A percentile compares a stretch with the other conserved stretches of the same genome.
Conservation (phyloP, 2,113 vertebrate genomes). For the Podiceps cristatus region DNA sequence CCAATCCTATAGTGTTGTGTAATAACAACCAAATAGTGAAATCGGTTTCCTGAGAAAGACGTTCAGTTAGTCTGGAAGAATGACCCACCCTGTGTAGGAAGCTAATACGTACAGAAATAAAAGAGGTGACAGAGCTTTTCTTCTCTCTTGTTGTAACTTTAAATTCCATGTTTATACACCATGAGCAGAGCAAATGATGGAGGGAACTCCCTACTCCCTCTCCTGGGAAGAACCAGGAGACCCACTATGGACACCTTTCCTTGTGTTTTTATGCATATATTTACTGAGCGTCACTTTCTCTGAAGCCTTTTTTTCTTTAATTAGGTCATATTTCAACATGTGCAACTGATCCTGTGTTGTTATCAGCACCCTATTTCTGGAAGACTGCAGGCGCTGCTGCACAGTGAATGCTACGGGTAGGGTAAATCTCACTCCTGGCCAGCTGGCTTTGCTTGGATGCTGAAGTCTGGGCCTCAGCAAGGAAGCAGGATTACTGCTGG, state of each 20-base stretch:
- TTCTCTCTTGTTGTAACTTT: neutral
- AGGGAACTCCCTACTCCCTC: constrained; percentile 38
- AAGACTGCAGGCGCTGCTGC: neutral
- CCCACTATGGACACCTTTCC: neutral
- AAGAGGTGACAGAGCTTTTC: neutral
- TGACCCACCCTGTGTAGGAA: neutral
- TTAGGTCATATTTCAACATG: neutral
- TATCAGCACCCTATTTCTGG: neutral
- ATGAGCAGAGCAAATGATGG: neutral
- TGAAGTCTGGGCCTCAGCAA: neutral
- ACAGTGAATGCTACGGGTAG: neutral
- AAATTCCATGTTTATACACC: neutral
- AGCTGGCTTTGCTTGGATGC: neutral
- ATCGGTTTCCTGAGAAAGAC: neutral
- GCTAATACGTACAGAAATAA: neutral
- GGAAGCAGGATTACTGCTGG: neutral
- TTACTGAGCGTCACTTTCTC: neutral
- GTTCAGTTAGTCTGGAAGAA: neutral
- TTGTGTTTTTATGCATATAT: neutral
- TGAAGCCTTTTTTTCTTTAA: neutral
- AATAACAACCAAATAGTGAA: constrained; percentile 12
- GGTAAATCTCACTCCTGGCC: neutral
- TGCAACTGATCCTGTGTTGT: neutral
- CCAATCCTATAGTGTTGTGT: neutral
- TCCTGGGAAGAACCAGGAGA: neutral